phyloP scores from a whole-genome alignment of 2,797 vertebrate genomes.

The Sebastes melanostomus region DNA sequence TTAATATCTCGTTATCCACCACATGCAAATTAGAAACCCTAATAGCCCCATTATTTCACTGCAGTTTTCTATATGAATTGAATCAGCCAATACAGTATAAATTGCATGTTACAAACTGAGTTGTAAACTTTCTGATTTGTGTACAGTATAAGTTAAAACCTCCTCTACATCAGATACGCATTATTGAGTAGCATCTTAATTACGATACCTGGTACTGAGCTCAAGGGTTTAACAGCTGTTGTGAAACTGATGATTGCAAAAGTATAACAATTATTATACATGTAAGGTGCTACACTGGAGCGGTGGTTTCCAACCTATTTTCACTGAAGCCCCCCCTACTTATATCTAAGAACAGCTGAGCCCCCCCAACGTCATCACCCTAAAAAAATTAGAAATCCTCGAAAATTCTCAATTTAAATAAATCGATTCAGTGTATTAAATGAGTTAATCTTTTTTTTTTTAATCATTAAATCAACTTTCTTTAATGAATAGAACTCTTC shows the following conservation, averaged over 20 bases:
- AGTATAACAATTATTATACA: not conserved
- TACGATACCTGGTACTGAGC: not conserved
- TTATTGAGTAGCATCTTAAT: constrained; percentile 29
- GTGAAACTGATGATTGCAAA: not conserved
- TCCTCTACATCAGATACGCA: constrained; percentile 7
- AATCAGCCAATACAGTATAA: not conserved
- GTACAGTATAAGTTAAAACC: not conserved
- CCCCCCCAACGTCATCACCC: no score
- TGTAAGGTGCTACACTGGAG: not conserved
- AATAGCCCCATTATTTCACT: constrained; percentile 6
- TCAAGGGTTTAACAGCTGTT: constrained; percentile 10
- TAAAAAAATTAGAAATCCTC: no score
- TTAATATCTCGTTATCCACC: constrained; percentile 12
- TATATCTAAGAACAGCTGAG: no score
- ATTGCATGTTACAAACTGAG: not conserved
- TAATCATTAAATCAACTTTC: no score
- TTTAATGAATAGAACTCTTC: no score
- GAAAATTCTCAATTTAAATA: no score
- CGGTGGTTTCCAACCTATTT: not conserved
- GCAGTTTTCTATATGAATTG: not conserved
- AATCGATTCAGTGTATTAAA: rapidly evolving
- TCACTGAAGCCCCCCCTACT: not conserved
- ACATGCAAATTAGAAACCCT: not conserved
- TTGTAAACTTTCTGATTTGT: constrained; percentile 6
- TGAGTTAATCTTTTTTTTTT: no score